These are phyloP conservation scores for Sturnus vulgaris DNA, from an alignment of 2,113 vertebrate species.

Conservation along the genomic window DNA sequence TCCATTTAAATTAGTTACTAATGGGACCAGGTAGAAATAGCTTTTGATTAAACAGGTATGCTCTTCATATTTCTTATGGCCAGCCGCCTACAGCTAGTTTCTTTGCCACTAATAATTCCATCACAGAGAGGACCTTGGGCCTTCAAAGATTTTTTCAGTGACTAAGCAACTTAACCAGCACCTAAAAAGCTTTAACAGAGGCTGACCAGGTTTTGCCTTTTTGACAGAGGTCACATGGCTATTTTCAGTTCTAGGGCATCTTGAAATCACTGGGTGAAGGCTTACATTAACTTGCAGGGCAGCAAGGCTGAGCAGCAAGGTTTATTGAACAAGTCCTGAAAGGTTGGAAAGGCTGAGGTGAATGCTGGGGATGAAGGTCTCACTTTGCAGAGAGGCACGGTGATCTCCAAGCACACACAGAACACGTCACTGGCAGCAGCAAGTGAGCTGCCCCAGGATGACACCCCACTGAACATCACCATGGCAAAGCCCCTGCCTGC, in stretches of 20 bases:
- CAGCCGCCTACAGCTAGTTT: neutral
- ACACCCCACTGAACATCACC: neutral
- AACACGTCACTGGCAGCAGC: fast-evolving
- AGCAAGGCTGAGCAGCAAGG: neutral
- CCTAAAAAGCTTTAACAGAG: neutral
- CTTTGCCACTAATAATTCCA: neutral
- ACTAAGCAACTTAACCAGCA: neutral
- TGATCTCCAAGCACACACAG: neutral
- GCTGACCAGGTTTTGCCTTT: neutral
- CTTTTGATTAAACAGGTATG: neutral
- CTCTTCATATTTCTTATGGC: neutral
- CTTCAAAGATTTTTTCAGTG: neutral
- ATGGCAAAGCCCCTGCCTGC: fast-evolving
- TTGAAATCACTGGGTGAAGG: neutral
- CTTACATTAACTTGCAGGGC: neutral
- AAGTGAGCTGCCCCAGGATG: neutral
- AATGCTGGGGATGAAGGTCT: neutral
- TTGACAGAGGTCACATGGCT: neutral
- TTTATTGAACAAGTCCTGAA: neutral
- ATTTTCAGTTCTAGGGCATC: neutral
- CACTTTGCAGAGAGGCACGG: neutral
- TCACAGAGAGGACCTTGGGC: neutral
- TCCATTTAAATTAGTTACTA: neutral
- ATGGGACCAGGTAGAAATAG: neutral
- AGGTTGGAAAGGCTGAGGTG: neutral